Evolutionary conservation across 2,797 vertebrate species (phyloP), one percentile per base, ranked within the genome.

Genomic region (Bryconaethiops microstoma): DNA sequence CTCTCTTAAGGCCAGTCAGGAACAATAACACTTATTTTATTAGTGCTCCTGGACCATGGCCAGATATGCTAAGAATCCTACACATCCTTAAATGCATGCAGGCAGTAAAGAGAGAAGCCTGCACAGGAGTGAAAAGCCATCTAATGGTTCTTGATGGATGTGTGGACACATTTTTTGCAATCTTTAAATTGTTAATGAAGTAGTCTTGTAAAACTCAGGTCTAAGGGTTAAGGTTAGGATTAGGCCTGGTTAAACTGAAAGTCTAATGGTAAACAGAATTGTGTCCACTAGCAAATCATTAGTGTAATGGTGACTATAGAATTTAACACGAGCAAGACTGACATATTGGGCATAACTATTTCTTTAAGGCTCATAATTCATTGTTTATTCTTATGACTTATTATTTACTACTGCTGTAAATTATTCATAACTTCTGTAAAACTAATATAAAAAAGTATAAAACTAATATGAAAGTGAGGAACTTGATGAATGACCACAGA

Each of bases 1-100:
- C 83, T 84, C 77, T 74, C 83, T 88, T 89, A 83, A 86, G 88
- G 80, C 62, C 74, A 91, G 90, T 92, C 90, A 92, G 87, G 88
- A 91, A 90, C 90, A 91, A 93, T 91, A 92, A 91, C 87, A 89
- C 88, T 92, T 93, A 93, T 90, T 92, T 90, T 91, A 91, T 91
- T 90, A 90, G 86, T 70, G 68, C 78, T 79, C 78, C 68, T 90
- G 90, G 88, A 87, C 62, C 29, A 14, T 63, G 4, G 88, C 90
- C 91, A 92, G 78, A 76, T 73, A 79, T 78, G 63, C 87, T 89
- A 88, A 88, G 82, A 88, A 63, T 86, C 83, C 83, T 80, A 73
- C 85, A 88, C 86, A 76, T 85, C 82, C 76, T 80, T 75, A 84
- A 83, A 85, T 82, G 80, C 85, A 85, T 64, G 78, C 84, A 86